These are phyloP conservation scores for Vulpes vulpes DNA, from an alignment of 2,113 vertebrate genomes.

Conservation along the genomic window DNA sequence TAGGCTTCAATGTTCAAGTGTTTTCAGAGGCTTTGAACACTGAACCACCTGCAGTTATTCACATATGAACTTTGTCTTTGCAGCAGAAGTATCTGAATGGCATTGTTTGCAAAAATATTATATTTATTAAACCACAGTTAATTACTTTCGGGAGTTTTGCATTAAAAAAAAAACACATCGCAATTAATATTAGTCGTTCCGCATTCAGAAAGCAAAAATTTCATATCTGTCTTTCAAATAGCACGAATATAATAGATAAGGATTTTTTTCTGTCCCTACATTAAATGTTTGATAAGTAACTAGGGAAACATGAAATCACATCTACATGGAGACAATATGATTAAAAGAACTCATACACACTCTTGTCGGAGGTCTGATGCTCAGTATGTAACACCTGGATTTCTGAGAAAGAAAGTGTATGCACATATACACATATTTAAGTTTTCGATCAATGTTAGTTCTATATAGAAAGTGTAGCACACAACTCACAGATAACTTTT, in stretches of 20 bases:
- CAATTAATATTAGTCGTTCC: not conserved
- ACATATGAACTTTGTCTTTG: conserved; percentile 27
- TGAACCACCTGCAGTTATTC: conserved; percentile 64
- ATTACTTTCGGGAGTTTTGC: not conserved
- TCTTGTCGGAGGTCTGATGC: not conserved
- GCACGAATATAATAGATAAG: not conserved
- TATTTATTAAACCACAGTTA: not conserved
- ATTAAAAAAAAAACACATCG: not conserved
- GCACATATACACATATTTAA: not conserved
- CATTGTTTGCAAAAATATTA: conserved; percentile 3
- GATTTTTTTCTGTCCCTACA: not conserved
- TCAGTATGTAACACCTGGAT: not conserved
- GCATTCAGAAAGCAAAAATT: conserved; percentile 34
- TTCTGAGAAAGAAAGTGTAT: not conserved
- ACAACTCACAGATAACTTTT: not conserved
- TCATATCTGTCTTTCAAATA: not conserved
- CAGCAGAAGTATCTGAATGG: not conserved
- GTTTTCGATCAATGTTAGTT: not conserved
- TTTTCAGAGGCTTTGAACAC: conserved; percentile 54
- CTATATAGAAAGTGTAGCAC: not conserved
- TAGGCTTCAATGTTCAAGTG: conserved; percentile 55
- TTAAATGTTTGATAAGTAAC: conserved; percentile 10
- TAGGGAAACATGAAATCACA: conserved; percentile 16
- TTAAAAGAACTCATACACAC: not conserved
- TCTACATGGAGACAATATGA: not conserved